A percentile compares a stretch with the other conserved stretches of the same genome.
phyloP scores from a whole-genome alignment of 2,888 invertebrate genomes.

The Caenorhabditis zanzibari region DNA sequence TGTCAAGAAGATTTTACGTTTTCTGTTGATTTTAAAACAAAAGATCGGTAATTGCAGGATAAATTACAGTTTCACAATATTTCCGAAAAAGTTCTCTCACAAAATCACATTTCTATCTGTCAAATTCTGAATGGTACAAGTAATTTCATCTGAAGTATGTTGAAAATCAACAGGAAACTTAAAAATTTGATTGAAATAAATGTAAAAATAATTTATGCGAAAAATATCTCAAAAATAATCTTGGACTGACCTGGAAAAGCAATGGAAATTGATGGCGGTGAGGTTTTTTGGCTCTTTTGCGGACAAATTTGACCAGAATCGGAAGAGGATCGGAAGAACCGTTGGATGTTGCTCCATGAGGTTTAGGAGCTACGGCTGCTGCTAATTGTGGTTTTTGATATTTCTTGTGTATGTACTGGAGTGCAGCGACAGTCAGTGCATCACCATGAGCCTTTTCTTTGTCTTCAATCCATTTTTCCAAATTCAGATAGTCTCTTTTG shows the following conservation, averaged over 20 bases:
- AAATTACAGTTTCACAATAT: no score
- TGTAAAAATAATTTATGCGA: no score
- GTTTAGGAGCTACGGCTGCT: constrained; percentile 25
- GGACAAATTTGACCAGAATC: constrained; percentile 46
- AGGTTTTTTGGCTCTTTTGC: constrained; percentile 39
- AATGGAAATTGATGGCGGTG: constrained; percentile 40
- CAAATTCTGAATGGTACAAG: no score
- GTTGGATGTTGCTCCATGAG: neutral
- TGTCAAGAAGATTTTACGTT: neutral
- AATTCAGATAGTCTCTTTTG: constrained; percentile 94
- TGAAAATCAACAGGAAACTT: no score
- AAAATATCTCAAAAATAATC: no score
- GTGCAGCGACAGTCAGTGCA: constrained; percentile 69
- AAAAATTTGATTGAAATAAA: no score
- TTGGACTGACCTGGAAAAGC: constrained; percentile 33
- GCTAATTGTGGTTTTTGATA: constrained; percentile 39
- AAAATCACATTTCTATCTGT: no score
- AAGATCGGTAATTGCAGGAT: no score
- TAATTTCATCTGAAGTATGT: no score
- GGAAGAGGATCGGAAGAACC: constrained; percentile 37
- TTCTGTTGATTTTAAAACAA: neutral
- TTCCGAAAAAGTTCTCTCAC: no score
- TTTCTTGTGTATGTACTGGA: constrained; percentile 68
- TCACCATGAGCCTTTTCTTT: constrained; percentile 95
- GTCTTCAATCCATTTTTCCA: constrained; percentile 98